Base-by-base conservation (phyloP, 2,797 vertebrate species). In the Parauchenoglanis punctatus region DNA sequence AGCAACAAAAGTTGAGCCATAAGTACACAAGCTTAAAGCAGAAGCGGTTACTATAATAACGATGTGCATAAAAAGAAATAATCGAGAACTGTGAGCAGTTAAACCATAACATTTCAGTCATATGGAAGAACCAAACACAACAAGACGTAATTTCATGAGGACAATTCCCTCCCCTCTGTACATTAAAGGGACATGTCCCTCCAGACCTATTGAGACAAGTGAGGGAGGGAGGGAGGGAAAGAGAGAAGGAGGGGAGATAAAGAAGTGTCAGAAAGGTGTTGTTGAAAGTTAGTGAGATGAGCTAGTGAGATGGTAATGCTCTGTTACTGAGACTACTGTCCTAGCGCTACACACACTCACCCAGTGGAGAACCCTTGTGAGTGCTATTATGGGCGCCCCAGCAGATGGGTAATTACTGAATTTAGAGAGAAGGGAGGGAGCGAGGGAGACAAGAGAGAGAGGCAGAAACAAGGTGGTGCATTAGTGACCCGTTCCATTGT, bases 361-460 rank as follows among this genome's bases (percentile, higher is more conserved):
- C 96, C 95, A 96, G 96, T 98, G 97, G 97, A 99, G 98, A 97
- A 98, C 98, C 97, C 98, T 99, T 98, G 98, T 99, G 98, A 97
- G 97, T 95, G 97, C 97, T 98, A 99, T 99, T 99, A 99, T 97
- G 97, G 98, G 97, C 97, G 97, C 97, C 95, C 97, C 98, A 97
- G 98, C 98, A 99, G 98, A 99, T 99, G 98, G 97, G 98, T 99
- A 99, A 99, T 99, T 99, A 99, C 97, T 97, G 97, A 98, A 97
- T 98, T 99, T 99, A 99, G 99, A 99, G 98, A 98, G 97, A 98
- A 97, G 98, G 98, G 70, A 68, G 70, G 63, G 80, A 77, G 87
- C 17, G 61, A 83, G 59, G 23, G 84, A 86, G 87, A 86, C 97
- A 99, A 97, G 97, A 97, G 97, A 97, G 97, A 97, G 97, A 97